Evolutionary conservation across 2,113 vertebrate species (phyloP).

Genomic region (Entelurus aequoreus): DNA sequence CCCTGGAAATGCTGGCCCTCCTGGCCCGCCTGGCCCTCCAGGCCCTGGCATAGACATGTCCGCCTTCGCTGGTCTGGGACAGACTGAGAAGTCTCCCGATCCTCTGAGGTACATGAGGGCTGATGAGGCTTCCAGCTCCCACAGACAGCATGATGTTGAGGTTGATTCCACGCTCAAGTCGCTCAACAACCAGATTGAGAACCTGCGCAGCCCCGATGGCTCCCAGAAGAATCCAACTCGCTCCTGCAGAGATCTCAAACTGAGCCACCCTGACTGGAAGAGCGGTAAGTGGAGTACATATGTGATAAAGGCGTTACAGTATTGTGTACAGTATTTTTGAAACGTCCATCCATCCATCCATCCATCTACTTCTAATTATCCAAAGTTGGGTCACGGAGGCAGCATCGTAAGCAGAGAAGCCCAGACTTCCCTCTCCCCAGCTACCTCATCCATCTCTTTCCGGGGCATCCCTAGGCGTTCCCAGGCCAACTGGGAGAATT

Average conservation of each 20-base stretch:
- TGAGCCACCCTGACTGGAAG: conserved; percentile 94
- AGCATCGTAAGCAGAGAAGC: no score
- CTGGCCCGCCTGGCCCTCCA: conserved; percentile 91
- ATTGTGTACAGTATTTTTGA: no score
- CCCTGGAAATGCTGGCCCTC: conserved; percentile 87
- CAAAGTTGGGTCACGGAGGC: no score
- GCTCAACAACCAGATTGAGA: conserved; percentile 95
- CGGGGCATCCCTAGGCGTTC: no score
- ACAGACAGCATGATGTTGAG: conserved; percentile 87
- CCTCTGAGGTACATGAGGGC: conserved; percentile 95
- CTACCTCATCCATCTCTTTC: no score
- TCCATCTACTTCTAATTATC: no score
- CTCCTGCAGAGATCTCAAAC: conserved; percentile 90
- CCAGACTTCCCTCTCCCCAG: no score
- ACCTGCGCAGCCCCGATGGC: conserved; percentile 89
- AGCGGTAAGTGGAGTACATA: conserved; percentile 76
- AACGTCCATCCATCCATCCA: no score
- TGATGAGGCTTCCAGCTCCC: conserved; percentile 79
- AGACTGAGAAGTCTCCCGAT: conserved; percentile 87
- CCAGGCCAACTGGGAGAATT: no score
- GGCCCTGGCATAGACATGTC: conserved; percentile 98
- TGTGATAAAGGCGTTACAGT: neutral
- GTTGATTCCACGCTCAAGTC: conserved; percentile 91
- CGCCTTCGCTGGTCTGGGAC: conserved; percentile 86
- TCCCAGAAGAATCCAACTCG: conserved; percentile 91